A percentile compares a stretch with the other conserved stretches of the same genome.
phyloP scores from a whole-genome alignment of 2,888 invertebrate genomes.

The Noctuana brunneofusca region DNA sequence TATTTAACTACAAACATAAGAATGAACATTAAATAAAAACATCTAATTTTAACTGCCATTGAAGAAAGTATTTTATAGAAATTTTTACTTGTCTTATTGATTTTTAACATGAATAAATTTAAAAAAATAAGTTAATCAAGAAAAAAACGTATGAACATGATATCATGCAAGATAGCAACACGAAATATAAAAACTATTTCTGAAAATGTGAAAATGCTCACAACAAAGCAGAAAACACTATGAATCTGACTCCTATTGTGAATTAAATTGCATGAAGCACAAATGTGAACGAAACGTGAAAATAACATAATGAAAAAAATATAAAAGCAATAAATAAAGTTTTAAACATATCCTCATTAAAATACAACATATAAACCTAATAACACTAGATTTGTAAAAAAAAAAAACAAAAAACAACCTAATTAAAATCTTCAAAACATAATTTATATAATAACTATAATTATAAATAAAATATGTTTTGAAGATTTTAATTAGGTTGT shows the following conservation, averaged over 20 bases:
- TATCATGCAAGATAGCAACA: not conserved
- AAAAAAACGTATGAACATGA: not conserved
- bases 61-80: no score
- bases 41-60: no score
- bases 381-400: slow-evolving; percentile 7
- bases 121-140: not conserved
- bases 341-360: slow-evolving; percentile 9
- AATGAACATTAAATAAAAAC: no score
- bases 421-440: slow-evolving; percentile 25
- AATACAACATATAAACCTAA: slow-evolving; percentile 2
- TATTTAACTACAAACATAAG: no score
- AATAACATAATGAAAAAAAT: slow-evolving; percentile 5
- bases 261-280: slow-evolving; percentile 28
- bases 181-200: not conserved
- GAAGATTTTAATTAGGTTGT: slow-evolving; percentile 24
- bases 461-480: slow-evolving; percentile 18
- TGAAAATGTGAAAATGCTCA: not conserved
- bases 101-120: not conserved
- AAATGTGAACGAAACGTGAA: slow-evolving; percentile 20
- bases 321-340: slow-evolving; percentile 5
- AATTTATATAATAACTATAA: slow-evolving; percentile 15
- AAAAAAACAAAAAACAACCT: slow-evolving; percentile 16
- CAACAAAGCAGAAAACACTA: not conserved
- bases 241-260: not conserved
- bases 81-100: not conserved